A percentile compares a stretch with the other conserved stretches of the same genome.
These are phyloP conservation scores for Tangara arthus DNA, from an alignment of 2,797 vertebrate species.

Conservation along the genomic window DNA sequence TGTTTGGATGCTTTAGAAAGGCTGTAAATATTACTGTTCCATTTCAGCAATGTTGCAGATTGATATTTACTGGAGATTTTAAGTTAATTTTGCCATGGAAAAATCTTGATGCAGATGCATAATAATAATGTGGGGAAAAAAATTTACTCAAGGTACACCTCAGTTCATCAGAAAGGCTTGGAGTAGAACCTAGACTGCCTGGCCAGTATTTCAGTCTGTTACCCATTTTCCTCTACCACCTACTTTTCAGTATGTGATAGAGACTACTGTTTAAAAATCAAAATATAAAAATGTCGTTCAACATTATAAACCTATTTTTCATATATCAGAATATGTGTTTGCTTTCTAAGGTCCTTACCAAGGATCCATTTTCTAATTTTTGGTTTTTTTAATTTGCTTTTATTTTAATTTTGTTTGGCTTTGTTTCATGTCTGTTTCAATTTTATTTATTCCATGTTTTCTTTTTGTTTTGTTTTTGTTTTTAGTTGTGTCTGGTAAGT, in stretches of 20 bases:
- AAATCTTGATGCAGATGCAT: background rate
- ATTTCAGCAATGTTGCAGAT: background rate
- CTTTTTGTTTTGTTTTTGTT: constrained; percentile 87
- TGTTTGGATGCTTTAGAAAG: background rate
- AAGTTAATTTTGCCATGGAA: background rate
- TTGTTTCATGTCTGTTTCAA: constrained; percentile 82
- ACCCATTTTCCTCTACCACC: background rate
- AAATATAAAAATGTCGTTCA: background rate
- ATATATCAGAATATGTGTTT: constrained; percentile 22
- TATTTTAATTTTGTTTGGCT: background rate
- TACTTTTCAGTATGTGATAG: background rate
- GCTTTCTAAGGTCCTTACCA: constrained; percentile 30
- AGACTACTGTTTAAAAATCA: background rate
- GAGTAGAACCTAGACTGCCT: background rate
- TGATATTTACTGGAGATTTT: background rate
- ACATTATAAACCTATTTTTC: background rate
- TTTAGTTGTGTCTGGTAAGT: constrained; percentile 99
- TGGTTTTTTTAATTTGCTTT: constrained; percentile 47
- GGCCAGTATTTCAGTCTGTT: background rate
- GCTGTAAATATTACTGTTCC: background rate
- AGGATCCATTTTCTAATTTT: constrained; percentile 13
- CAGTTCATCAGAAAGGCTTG: background rate
- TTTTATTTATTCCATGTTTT: constrained; percentile 85
- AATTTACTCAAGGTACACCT: background rate
- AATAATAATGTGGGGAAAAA: background rate